A percentile compares a stretch with the other conserved stretches of the same genome.
Evolutionary conservation across 2,797 vertebrate species (phyloP).

Genomic region (Hylomyscus alleni): DNA sequence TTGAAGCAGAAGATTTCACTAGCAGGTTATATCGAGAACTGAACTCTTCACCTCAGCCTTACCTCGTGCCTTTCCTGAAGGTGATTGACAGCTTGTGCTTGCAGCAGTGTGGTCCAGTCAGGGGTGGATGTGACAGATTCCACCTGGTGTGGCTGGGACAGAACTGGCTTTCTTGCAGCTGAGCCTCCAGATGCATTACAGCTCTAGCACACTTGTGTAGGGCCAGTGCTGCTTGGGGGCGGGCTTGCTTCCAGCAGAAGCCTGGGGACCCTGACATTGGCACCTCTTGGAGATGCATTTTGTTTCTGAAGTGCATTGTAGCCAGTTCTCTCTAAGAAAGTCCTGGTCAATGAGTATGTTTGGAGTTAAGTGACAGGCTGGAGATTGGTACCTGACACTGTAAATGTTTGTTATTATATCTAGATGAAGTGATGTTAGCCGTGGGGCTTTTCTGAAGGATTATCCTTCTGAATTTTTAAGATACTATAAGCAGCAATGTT

Average conservation of each 20-base stretch:
- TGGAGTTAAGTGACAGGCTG: background rate
- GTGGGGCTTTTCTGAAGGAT: background rate
- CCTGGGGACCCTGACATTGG: accelerated
- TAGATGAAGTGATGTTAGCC: background rate
- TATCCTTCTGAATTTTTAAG: background rate
- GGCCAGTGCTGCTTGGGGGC: background rate
- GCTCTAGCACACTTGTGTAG: background rate
- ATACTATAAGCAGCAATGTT: accelerated
- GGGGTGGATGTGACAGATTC: background rate
- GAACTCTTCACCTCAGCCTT: slow-evolving; percentile 98
- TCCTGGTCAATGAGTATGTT: background rate
- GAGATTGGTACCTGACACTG: accelerated
- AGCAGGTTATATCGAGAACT: slow-evolving; percentile 98
- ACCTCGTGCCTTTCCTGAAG: slow-evolving; percentile 99
- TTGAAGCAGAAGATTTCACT: slow-evolving; percentile 99
- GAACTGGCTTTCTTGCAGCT: background rate
- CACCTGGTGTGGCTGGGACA: background rate
- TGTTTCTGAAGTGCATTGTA: background rate
- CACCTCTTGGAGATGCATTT: accelerated
- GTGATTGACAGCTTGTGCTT: slow-evolving; percentile 85
- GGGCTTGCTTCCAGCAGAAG: background rate
- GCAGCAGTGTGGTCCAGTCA: background rate
- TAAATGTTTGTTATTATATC: background rate
- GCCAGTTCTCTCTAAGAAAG: background rate
- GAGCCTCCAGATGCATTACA: accelerated